A percentile compares a stretch with the other conserved stretches of the same genome.
phyloP scores from a whole-genome alignment of 2,113 vertebrate genomes.

The Eclectus roratus region DNA sequence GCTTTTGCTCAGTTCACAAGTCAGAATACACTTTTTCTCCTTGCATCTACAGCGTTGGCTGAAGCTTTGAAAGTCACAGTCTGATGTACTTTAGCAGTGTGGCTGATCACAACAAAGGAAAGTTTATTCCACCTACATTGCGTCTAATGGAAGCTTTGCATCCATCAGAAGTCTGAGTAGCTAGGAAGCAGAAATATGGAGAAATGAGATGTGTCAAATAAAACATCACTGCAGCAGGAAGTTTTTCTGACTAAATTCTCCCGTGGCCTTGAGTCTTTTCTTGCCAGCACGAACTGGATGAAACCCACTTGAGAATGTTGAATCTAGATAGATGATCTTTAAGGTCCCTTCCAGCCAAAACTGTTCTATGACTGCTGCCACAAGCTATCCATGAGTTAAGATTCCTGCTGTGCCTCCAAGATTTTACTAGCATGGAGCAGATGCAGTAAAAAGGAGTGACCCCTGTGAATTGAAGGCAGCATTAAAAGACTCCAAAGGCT shows the following conservation, averaged over 20 bases:
- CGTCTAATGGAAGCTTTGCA: background rate
- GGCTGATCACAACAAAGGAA: background rate
- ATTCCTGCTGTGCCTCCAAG: accelerated
- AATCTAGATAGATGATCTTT: background rate
- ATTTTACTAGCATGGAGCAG: background rate
- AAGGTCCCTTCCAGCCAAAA: background rate
- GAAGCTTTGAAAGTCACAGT: background rate
- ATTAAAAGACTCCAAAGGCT: background rate
- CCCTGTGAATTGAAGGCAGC: background rate
- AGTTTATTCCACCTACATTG: background rate
- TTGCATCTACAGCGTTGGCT: accelerated
- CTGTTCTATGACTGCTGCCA: background rate
- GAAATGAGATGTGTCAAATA: background rate
- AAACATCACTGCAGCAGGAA: background rate
- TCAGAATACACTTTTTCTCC: background rate
- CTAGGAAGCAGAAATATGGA: background rate
- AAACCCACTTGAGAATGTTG: background rate
- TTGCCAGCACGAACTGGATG: background rate
- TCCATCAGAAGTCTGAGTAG: background rate
- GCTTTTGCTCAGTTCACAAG: background rate
- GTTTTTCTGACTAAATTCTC: background rate
- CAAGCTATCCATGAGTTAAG: background rate
- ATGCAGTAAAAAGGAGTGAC: background rate
- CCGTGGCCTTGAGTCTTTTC: background rate
- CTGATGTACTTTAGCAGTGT: background rate